phyloP scores from a whole-genome alignment of 2,113 vertebrate genomes.

The Hippocampus barbouri region DNA sequence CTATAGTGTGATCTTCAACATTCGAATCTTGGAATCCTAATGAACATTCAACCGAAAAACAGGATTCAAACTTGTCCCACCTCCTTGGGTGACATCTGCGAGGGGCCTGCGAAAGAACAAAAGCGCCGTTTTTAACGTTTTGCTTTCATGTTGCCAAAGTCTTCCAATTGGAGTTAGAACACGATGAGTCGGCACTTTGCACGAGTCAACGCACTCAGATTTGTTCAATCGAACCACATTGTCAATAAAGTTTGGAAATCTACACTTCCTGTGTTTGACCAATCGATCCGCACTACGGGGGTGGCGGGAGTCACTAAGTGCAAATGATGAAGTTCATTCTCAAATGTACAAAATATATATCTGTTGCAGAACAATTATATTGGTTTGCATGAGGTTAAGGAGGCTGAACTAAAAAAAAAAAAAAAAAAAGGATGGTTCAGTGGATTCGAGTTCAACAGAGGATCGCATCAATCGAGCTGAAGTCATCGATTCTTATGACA shows the following conservation, averaged over 20 bases:
- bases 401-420: background rate
- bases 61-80: conserved; percentile 28
- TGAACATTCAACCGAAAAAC: background rate
- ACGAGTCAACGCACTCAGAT: conserved; percentile 14
- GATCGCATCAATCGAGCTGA: background rate
- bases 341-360: background rate
- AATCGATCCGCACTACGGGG: background rate
- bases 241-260: conserved; percentile 22
- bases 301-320: too few relatives aligned
- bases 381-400: background rate
- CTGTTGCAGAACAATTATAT: background rate
- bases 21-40: background rate
- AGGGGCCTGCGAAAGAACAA: conserved; percentile 30
- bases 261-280: background rate
- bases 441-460: too few relatives aligned
- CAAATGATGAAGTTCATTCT: background rate
- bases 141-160: background rate
- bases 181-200: background rate
- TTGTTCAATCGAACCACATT: conserved; percentile 49
- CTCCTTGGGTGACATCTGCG: conserved; percentile 3
- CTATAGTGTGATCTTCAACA: background rate
- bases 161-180: background rate
- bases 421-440: too few relatives aligned
- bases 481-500: background rate
- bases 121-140: background rate